Conservation (phyloP, 2,797 vertebrate species). For the Phrynocephalus guinanensis region DNA sequence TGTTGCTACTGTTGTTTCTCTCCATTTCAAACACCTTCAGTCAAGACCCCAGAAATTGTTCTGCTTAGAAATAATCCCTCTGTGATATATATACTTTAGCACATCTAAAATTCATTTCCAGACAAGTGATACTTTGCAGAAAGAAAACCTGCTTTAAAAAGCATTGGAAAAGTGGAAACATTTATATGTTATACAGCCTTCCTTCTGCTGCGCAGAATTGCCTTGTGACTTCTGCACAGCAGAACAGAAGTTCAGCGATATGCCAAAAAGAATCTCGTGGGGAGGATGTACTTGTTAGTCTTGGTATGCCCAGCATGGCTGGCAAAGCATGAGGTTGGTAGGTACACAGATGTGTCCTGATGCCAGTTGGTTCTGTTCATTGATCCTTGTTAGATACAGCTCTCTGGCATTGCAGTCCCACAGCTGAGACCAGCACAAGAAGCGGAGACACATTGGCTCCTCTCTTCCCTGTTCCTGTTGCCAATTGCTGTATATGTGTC, state of each 20-base stretch:
- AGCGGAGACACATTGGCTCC: rapidly evolving
- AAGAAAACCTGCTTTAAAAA: background rate
- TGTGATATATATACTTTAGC: background rate
- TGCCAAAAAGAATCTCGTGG: background rate
- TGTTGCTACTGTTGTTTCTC: background rate
- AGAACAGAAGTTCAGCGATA: background rate
- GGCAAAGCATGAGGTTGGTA: slow-evolving; percentile 16
- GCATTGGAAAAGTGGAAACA: background rate
- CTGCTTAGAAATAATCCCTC: background rate
- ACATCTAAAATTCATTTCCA: background rate
- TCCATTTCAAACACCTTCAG: slow-evolving; percentile 1
- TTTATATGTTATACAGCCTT: background rate
- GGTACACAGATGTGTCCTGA: background rate
- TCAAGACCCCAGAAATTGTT: background rate
- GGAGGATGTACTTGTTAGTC: background rate
- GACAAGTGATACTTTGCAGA: background rate
- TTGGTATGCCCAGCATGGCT: background rate
- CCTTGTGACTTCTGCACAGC: background rate
- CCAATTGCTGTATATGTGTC: background rate
- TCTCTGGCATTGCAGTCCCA: background rate
- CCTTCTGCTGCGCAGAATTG: background rate
- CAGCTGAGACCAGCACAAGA: background rate
- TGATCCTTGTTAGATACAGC: background rate
- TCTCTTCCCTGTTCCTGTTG: background rate
- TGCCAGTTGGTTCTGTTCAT: rapidly evolving